Evolutionary conservation across 2,888 invertebrate species (phyloP), one percentile per base, ranked within the genome.

Genomic region (Pedicia rivosa): DNA sequence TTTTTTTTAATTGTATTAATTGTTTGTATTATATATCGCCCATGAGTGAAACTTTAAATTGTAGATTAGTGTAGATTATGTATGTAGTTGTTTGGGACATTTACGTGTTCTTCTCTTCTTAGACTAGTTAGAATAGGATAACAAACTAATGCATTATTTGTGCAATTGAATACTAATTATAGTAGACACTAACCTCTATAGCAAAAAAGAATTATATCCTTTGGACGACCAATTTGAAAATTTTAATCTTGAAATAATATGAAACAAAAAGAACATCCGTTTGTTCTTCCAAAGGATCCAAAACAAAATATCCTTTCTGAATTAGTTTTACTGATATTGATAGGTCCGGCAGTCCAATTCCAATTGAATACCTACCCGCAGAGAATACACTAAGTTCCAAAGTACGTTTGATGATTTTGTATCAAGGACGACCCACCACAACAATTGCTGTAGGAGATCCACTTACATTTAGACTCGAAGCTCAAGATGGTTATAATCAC

Each of bases 371-470:
- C 54, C 64, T 91, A 5, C 90, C 90, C 14, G 88, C 88, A 10
- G 88, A 90, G 55, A 90, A 90, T 50, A 83, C 87, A 0, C 62
- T 91, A 25, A 88, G 88, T 55, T 87, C 87, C 0, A 81, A 86
- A 54, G 86, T 90, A 2, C 74, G 87, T 13, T 59, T 90, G 43
- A 59, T 70, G 50, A 88, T 91, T 47, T 58, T 90, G 32, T 91
- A 90, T 55, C 86, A 90, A 63, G 87, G 87, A 29, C 64, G 88
- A 46, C 88, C 90, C 2, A 91, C 90, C 0, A 90, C 88, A 1
- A 90, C 88, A 2, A 90, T 91, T 31, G 90, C 90, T 6, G 90
- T 91, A 3, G 90, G 90, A 2, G 90, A 91, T 60, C 88, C 88
- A 0, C 56, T 91, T 7, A 88, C 88, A 7, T 88, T 91, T 66